Evolutionary conservation across 2,113 vertebrate species (phyloP), one percentile per base, ranked within the genome.

Genomic region (Callorhinus ursinus): DNA sequence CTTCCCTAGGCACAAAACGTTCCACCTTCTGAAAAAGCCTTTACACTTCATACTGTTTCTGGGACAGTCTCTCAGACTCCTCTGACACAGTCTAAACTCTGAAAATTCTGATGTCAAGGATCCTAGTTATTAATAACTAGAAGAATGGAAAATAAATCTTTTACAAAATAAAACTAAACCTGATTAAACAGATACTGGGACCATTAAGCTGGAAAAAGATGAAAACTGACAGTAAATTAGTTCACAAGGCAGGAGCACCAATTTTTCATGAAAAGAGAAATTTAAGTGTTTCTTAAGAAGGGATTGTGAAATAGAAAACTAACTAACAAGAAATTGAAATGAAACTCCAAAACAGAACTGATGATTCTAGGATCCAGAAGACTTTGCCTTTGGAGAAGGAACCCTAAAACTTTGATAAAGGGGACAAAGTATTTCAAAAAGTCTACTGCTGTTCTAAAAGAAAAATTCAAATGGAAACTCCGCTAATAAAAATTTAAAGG

Each of bases 381-480:
- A 94, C 22, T 71, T 36, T 82, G 46, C 19, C 39, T 94, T 97
- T 84, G 31, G 82, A 93, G 81, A 84, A 87, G 51, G 12, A 39
- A 67, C 7, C 57, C 76, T 49, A 71, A 31, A 93, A 53, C 49
- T 16, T 67, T 46, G 28, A 85, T 53, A 80, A 81, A 76, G 19
- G 61, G 55, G 39, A 92, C 55, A 82, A 26, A 92, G 19, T 57
- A 74, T 84, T 85, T 82, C 26, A 57, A 71, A 49, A 92, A 90
- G 71, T 61, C 90, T 79, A 87, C 31, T 84, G 39, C 49, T 96
- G n/a, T 84, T 97, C 94, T 89, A 80, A 92, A 97, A 96, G 63
- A 95, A 95, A 93, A 88, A 94, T 67, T 81, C 83, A 81, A 92
- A 84, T 57, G n/a, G 90, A 96, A 96, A 83, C 31, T 85, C 81